These are phyloP conservation scores for Cervus canadensis DNA, from an alignment of 2,113 vertebrate species.

Conservation along the genomic window DNA sequence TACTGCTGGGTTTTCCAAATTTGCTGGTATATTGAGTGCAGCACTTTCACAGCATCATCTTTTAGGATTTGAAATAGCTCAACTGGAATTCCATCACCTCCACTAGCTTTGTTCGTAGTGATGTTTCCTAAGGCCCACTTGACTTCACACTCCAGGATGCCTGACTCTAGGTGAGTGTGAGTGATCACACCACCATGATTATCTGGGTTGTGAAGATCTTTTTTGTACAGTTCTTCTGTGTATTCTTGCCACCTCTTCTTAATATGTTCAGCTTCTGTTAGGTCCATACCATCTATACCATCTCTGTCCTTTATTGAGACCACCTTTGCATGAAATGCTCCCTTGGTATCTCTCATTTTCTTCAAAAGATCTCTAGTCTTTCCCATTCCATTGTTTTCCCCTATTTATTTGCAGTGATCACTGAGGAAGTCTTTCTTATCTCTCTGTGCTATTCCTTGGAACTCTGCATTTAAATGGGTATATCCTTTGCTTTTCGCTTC, in stretches of 20 bases:
- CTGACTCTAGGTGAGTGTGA: not conserved
- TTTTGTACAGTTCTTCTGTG: not conserved
- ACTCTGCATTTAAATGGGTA: not conserved
- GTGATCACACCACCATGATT: not conserved
- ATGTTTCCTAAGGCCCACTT: not conserved
- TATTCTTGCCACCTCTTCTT: not conserved
- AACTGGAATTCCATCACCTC: not conserved
- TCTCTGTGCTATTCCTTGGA: not conserved
- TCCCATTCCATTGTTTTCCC: not conserved
- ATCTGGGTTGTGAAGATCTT: not conserved
- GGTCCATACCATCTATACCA: not conserved
- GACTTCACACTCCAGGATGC: not conserved
- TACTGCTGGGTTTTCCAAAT: not conserved
- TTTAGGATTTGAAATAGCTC: not conserved
- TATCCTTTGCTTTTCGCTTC: not conserved
- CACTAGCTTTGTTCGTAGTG: not conserved
- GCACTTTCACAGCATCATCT: not conserved
- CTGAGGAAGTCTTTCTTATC: not conserved
- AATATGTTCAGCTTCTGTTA: not conserved
- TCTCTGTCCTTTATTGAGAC: not conserved
- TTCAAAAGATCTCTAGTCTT: not conserved
- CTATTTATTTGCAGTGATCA: not conserved
- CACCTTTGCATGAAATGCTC: not conserved
- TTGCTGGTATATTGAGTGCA: not conserved
- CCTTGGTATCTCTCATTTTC: not conserved